A percentile compares a stretch with the other conserved stretches of the same genome.
Evolutionary conservation across 2,888 invertebrate genomes (phyloP).

Genomic region (Callyntrura guangdongensis): DNA sequence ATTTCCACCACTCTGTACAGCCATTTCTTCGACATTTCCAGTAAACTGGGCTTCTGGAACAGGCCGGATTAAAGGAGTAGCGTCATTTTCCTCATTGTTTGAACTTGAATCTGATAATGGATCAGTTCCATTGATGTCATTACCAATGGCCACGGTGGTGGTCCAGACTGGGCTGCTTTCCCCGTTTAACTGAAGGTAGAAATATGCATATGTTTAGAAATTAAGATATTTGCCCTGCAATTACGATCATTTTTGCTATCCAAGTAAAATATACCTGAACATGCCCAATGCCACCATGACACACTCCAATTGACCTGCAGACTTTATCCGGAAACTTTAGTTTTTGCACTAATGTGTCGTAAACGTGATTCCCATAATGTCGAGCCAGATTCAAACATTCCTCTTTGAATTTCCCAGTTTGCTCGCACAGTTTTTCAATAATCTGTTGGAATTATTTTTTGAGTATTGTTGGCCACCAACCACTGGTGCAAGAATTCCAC

Average conservation of each 20-base stretch:
- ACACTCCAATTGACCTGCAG: slow-evolving; percentile 91
- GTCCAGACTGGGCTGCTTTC: slow-evolving; percentile 82
- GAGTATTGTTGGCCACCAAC: slow-evolving; percentile 94
- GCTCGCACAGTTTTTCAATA: slow-evolving; percentile 92
- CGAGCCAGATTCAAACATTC: slow-evolving; percentile 93
- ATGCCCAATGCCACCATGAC: slow-evolving; percentile 85
- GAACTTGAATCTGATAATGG: neutral
- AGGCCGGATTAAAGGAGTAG: slow-evolving; percentile 68
- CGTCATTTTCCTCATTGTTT: slow-evolving; percentile 58
- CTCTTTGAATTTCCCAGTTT: slow-evolving; percentile 90
- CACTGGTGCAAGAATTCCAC: slow-evolving; percentile 93
- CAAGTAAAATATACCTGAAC: slow-evolving; percentile 78
- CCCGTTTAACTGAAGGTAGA: slow-evolving; percentile 24
- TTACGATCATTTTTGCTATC: too few relatives aligned
- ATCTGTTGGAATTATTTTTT: slow-evolving; percentile 92
- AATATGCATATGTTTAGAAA: too few relatives aligned
- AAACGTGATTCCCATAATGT: slow-evolving; percentile 92
- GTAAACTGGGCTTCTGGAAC: slow-evolving; percentile 80
- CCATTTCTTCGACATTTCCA: slow-evolving; percentile 83
- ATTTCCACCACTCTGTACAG: slow-evolving; percentile 85
- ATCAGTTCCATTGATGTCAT: neutral
- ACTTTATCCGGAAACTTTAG: slow-evolving; percentile 90
- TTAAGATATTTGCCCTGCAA: too few relatives aligned
- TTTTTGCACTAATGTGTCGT: slow-evolving; percentile 90
- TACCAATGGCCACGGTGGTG: slow-evolving; percentile 72